phyloP scores from a whole-genome alignment of 23 tunicate species.

The Trididemnum miniatum region DNA sequence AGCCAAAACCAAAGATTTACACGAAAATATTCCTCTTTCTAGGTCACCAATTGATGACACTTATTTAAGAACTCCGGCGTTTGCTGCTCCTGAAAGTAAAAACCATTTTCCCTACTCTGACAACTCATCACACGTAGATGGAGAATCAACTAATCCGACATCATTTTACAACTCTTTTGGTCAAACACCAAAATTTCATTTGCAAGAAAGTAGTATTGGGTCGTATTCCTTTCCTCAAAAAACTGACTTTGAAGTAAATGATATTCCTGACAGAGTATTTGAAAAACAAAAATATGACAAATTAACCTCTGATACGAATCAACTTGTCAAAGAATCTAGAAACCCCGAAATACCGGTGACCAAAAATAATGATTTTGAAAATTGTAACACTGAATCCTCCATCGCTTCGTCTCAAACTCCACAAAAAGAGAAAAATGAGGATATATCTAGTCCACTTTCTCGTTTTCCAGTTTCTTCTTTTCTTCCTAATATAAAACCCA shows the following conservation, averaged over 20 bases:
- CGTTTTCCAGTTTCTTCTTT: constrained; percentile 41
- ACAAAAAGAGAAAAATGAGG: neutral
- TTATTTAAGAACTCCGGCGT: neutral
- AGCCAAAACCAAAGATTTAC: neutral
- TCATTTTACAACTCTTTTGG: neutral
- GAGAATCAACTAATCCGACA: neutral
- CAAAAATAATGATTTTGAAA: neutral
- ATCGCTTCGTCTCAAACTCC: neutral
- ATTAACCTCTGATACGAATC: neutral
- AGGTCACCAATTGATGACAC: neutral
- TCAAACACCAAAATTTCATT: neutral
- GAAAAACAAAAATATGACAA: neutral
- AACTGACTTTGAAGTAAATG: too few species aligned
- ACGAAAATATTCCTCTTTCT: neutral
- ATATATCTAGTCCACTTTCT: neutral
- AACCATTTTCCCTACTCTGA: neutral
- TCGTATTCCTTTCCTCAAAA: too few species aligned
- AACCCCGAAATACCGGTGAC: neutral
- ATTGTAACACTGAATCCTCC: neutral
- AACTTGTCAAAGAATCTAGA: too few species aligned
- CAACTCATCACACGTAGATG: neutral
- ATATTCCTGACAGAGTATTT: neutral
- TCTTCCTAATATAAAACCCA: constrained; percentile 28
- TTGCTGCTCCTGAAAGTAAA: neutral
- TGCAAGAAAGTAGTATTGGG: neutral